Conservation (phyloP, 2,888 invertebrate genomes). For the Morpho deidamia region DNA sequence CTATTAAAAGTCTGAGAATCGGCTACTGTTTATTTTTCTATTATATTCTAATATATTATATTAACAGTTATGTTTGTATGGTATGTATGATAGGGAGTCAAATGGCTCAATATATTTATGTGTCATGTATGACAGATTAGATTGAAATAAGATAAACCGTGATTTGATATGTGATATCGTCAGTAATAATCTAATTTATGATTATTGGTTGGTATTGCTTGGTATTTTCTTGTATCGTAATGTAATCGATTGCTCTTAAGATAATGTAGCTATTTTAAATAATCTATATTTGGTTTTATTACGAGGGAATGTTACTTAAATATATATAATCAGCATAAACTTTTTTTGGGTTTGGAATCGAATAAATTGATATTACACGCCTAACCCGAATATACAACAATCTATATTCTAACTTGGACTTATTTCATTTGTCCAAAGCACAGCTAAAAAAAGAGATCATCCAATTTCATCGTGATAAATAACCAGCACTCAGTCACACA, state of each 20-base stretch:
- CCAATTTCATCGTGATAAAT: too few relatives aligned
- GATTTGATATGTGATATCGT: conserved; percentile 5
- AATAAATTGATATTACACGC: too few relatives aligned
- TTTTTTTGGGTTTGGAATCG: too few relatives aligned
- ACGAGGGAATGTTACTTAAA: neutral
- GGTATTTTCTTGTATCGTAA: neutral
- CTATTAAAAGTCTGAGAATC: too few relatives aligned
- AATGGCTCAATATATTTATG: conserved; percentile 15
- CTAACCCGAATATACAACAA: too few relatives aligned
- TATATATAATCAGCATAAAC: too few relatives aligned
- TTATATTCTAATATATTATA: too few relatives aligned
- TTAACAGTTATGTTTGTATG: neutral
- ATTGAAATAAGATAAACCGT: conserved; percentile 13
- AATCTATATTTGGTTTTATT: neutral
- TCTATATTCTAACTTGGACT: too few relatives aligned
- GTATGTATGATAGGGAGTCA: conserved; percentile 2
- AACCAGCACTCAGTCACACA: too few relatives aligned
- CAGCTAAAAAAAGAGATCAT: too few relatives aligned
- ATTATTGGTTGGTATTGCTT: neutral
- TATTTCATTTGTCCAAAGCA: too few relatives aligned
- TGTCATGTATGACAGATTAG: conserved; percentile 10
- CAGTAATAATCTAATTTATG: conserved; percentile 1
- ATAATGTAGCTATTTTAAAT: neutral
- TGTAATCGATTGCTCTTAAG: neutral
- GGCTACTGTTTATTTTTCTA: too few relatives aligned